Conservation (phyloP, 1,140 invertebrate species). For the Ladona fulva region DNA sequence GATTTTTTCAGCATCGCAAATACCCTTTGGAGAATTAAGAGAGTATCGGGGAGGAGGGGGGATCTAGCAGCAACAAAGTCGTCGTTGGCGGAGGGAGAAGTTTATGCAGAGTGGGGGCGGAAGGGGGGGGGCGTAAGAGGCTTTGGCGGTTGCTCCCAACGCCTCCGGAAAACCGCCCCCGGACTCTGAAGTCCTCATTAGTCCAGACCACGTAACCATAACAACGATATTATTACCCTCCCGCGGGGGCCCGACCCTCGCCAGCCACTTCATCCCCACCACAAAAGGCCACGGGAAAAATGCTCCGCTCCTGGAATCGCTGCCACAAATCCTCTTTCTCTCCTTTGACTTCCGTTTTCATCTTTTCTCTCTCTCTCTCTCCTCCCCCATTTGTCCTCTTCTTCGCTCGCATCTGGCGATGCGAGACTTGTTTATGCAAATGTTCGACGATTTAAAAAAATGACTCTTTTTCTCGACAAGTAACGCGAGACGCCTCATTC, state of each 20-base stretch:
- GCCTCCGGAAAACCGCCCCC: background rate
- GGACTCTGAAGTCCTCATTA: background rate
- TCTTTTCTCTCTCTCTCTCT: background rate
- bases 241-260: background rate
- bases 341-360: background rate
- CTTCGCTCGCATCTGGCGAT: too few relatives aligned
- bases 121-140: background rate
- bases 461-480: too few relatives aligned
- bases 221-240: conserved; percentile 9
- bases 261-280: background rate
- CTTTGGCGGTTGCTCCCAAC: conserved; percentile 6
- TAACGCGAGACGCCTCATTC: too few relatives aligned
- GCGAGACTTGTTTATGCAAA: too few relatives aligned
- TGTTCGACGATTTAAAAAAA: too few relatives aligned
- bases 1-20: too few relatives aligned
- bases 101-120: background rate
- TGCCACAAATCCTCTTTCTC: background rate
- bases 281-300: background rate
- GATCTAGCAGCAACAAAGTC: background rate
- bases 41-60: background rate
- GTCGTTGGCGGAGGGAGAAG: background rate
- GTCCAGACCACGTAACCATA: conserved; percentile 7
- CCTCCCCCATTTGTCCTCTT: too few relatives aligned
- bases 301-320: background rate
- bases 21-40: too few relatives aligned